A percentile compares a stretch with the other conserved stretches of the same genome.
Conservation (phyloP, 2,797 vertebrate genomes). For the Myiotriccus ornatus region DNA sequence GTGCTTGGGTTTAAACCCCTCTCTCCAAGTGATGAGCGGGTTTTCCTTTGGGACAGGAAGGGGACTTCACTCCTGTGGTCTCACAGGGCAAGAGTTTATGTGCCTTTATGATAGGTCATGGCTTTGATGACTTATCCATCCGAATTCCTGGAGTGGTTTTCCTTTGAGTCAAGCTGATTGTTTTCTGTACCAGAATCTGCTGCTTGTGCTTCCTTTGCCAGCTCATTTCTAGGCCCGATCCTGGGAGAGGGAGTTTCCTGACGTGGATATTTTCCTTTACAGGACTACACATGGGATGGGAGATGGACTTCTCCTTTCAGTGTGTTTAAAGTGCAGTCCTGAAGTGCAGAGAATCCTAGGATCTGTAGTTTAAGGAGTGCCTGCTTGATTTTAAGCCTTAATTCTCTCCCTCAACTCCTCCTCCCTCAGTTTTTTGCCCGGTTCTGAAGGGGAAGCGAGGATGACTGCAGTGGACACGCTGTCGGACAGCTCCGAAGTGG, state of each 20-base stretch:
- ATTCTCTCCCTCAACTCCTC: background rate
- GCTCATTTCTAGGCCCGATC: background rate
- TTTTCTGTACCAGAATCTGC: background rate
- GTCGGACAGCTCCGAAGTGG: conserved; percentile 82
- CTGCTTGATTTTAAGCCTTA: background rate
- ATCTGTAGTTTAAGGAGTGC: background rate
- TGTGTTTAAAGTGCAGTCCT: background rate
- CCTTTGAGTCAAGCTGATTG: conserved; percentile 5
- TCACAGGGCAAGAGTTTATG: background rate
- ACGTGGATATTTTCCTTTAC: background rate
- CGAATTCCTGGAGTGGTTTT: conserved; percentile 10
- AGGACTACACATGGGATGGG: background rate
- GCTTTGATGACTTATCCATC: background rate
- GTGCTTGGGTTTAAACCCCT: background rate
- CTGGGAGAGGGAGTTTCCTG: background rate
- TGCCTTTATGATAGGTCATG: background rate
- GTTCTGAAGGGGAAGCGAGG: conserved; percentile 77
- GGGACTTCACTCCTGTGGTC: background rate
- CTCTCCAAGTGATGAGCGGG: background rate
- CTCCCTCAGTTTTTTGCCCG: conserved; percentile 70
- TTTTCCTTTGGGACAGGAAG: background rate
- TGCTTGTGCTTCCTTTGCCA: background rate
- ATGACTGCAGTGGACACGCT: conserved; percentile 89
- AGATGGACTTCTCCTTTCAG: background rate
- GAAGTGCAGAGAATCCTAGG: background rate